phyloP scores from a whole-genome alignment of 2,797 vertebrate species.

The Smutsia gigantea region DNA sequence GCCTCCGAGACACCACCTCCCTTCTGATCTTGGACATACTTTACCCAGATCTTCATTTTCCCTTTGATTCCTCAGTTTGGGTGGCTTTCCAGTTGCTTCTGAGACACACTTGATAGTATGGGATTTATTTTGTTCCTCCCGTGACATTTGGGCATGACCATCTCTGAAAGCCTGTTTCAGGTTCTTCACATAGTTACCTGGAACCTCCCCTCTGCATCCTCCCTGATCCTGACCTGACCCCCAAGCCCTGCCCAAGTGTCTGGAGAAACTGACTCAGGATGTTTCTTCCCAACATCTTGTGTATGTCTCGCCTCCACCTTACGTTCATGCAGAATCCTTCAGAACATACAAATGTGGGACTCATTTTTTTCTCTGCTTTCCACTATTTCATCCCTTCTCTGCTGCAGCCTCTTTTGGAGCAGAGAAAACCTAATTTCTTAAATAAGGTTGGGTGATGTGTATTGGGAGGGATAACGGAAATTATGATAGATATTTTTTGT shows the following conservation, averaged over 20 bases:
- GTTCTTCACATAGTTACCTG: background rate
- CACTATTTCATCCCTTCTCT: background rate
- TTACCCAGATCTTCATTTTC: background rate
- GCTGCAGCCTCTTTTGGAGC: background rate
- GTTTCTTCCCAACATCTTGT: background rate
- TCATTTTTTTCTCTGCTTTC: background rate
- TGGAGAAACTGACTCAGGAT: background rate
- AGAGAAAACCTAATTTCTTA: background rate
- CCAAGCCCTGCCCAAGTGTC: background rate
- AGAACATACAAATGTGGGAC: background rate
- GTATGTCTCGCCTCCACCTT: background rate
- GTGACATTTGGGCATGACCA: background rate
- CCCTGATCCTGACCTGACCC: background rate
- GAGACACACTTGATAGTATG: background rate
- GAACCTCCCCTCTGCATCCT: background rate
- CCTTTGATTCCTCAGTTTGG: background rate
- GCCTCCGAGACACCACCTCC: background rate
- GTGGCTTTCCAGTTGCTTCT: background rate
- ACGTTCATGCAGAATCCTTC: background rate
- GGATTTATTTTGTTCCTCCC: background rate
- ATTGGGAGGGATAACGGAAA: background rate
- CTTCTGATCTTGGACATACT: background rate
- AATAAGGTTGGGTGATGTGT: background rate
- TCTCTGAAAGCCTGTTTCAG: background rate
- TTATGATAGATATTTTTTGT: background rate